phyloP scores from a whole-genome alignment of 2,113 vertebrate species.

The Leucopsar rothschildi region DNA sequence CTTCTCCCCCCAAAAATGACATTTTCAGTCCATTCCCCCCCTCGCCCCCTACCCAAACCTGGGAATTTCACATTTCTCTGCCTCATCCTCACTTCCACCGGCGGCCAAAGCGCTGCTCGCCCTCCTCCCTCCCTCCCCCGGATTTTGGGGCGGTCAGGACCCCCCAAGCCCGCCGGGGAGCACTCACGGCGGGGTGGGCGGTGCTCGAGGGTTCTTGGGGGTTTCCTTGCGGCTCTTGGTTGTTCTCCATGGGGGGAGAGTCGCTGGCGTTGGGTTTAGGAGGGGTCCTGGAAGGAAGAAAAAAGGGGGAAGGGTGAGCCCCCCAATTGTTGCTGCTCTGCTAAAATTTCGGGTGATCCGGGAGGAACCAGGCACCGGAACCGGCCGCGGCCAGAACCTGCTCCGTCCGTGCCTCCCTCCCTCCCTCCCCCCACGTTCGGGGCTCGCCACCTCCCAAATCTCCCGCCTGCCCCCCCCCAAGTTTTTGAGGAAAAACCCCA shows the following conservation, averaged over 20 bases:
- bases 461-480: too few species aligned
- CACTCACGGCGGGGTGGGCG: background rate
- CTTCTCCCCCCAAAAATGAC: background rate
- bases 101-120: background rate
- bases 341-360: background rate
- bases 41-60: background rate
- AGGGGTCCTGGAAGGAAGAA: background rate
- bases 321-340: background rate
- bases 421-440: too few species aligned
- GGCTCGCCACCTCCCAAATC: too few species aligned
- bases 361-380: too few species aligned
- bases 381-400: too few species aligned
- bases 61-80: background rate
- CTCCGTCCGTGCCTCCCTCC: too few species aligned
- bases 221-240: background rate
- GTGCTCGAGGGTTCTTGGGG: background rate
- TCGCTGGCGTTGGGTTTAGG: background rate
- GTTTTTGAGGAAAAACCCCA: too few species aligned
- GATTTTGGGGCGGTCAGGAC: background rate
- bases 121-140: background rate
- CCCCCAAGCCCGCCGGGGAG: fast-evolving
- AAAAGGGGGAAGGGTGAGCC: background rate
- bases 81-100: background rate
- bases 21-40: fast-evolving
- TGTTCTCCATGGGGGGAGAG: background rate